Percentiles rank a stretch among this genome's conserved stretches.
Evolutionary conservation across 2,888 invertebrate genomes (phyloP).

Genomic region (Magallana nippona): DNA sequence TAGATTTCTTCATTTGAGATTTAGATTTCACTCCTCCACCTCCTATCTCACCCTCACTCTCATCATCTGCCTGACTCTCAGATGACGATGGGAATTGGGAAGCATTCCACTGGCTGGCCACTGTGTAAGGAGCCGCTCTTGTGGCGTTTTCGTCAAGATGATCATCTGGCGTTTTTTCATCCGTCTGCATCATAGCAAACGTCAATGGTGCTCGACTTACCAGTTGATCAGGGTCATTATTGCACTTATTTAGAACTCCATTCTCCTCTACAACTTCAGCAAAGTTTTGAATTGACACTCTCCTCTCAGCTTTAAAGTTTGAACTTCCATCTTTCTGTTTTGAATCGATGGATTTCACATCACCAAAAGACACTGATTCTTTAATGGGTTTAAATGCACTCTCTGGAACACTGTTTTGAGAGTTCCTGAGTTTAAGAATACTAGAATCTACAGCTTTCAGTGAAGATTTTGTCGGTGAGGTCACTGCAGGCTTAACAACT

Average conservation of each 20-base stretch:
- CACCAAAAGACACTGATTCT: constrained; percentile 36
- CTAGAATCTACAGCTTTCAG: constrained; percentile 64
- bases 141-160: constrained; percentile 78
- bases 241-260: constrained; percentile 53
- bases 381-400: constrained; percentile 25
- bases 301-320: constrained; percentile 36
- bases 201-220: constrained; percentile 70
- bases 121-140: constrained; percentile 84
- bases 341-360: constrained; percentile 4
- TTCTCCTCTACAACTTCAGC: constrained; percentile 28
- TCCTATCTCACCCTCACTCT: constrained; percentile 66
- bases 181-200: constrained; percentile 72
- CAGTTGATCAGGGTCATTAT: constrained; percentile 65
- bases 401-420: constrained; percentile 26
- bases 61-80: constrained; percentile 81
- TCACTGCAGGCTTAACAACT: constrained; percentile 50
- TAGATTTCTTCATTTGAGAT: constrained; percentile 61
- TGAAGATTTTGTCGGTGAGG: constrained; percentile 46
- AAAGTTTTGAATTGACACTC: constrained; percentile 35
- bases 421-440: constrained; percentile 60
- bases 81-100: constrained; percentile 96
- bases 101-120: constrained; percentile 94
- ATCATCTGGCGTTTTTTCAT: constrained; percentile 73
- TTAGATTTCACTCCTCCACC: constrained; percentile 63
- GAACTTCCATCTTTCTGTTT: constrained; percentile 25